Evolutionary conservation across 2,888 invertebrate species (phyloP).

Genomic region (Theretra japonica): DNA sequence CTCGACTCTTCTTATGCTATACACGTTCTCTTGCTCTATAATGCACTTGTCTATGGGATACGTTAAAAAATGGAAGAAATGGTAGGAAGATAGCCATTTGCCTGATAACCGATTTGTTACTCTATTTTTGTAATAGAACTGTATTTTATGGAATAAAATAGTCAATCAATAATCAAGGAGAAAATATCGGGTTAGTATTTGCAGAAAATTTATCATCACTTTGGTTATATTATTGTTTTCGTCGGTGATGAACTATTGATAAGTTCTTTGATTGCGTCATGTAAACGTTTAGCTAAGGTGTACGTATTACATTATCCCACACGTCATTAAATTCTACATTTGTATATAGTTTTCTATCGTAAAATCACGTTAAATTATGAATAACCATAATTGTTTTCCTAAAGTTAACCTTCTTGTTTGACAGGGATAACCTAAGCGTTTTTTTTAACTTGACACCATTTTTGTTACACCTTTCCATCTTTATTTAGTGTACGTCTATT

Average conservation of each 20-base stretch:
- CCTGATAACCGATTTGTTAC: slow-evolving; percentile 47
- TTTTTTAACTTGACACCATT: slow-evolving; percentile 76
- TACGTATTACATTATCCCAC: slow-evolving; percentile 7
- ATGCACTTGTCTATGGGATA: slow-evolving; percentile 16
- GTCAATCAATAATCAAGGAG: slow-evolving; percentile 36
- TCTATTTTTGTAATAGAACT: slow-evolving; percentile 35
- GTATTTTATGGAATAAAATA: slow-evolving; percentile 37
- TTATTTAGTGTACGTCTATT: slow-evolving; percentile 33
- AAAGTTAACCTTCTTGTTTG: slow-evolving; percentile 72
- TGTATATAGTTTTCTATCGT: slow-evolving; percentile 30
- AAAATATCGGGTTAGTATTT: slow-evolving; percentile 55
- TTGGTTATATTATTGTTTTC: slow-evolving; percentile 80
- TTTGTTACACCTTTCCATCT: slow-evolving; percentile 70
- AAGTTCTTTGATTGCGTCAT: slow-evolving; percentile 82
- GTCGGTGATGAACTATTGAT: slow-evolving; percentile 70
- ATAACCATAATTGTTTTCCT: slow-evolving; percentile 47
- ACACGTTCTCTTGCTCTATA: neutral
- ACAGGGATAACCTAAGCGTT: slow-evolving; percentile 78
- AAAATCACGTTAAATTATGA: slow-evolving; percentile 40
- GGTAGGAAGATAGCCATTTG: slow-evolving; percentile 73
- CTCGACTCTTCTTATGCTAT: neutral
- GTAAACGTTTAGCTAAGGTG: slow-evolving; percentile 69
- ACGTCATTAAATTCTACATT: neutral
- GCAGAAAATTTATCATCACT: slow-evolving; percentile 51
- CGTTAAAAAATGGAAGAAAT: slow-evolving; percentile 27